phyloP scores from a whole-genome alignment of 2,113 vertebrate genomes.

The Protobothrops mucrosquamatus region DNA sequence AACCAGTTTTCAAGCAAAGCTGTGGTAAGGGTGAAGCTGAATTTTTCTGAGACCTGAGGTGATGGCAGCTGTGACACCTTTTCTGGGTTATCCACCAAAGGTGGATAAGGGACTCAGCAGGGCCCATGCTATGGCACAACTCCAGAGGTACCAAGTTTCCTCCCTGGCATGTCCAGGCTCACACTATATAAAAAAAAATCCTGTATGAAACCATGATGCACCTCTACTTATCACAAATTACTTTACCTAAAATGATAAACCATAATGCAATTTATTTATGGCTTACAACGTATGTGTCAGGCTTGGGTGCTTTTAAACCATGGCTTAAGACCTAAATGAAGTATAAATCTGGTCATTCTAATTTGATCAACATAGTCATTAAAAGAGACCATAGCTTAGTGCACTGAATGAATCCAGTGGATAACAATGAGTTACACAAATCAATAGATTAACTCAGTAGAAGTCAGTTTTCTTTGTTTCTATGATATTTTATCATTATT shows the following conservation, averaged over 20 bases:
- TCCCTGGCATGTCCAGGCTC: not conserved
- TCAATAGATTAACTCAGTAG: not conserved
- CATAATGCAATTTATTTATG: not conserved
- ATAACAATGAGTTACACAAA: not conserved
- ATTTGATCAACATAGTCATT: not conserved
- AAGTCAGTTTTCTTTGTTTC: not conserved
- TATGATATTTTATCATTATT: not conserved
- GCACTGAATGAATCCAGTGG: not conserved
- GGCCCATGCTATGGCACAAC: not conserved
- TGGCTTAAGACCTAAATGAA: not conserved
- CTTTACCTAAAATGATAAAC: not conserved
- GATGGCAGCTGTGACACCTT: not conserved
- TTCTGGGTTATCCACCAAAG: not conserved
- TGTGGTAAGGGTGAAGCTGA: not conserved
- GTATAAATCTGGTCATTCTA: not conserved
- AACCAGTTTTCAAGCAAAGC: not conserved
- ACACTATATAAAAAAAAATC: not conserved
- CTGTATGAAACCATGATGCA: not conserved
- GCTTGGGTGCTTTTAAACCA: not conserved
- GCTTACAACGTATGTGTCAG: not conserved
- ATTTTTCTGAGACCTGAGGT: not conserved
- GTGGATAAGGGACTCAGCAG: not conserved
- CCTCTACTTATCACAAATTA: not conserved
- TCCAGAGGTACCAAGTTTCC: not conserved
- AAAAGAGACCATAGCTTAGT: not conserved